Percentiles rank a stretch among this genome's conserved stretches.
Evolutionary conservation across 2,797 vertebrate species (phyloP).

Genomic region (Apogon hyalosoma): DNA sequence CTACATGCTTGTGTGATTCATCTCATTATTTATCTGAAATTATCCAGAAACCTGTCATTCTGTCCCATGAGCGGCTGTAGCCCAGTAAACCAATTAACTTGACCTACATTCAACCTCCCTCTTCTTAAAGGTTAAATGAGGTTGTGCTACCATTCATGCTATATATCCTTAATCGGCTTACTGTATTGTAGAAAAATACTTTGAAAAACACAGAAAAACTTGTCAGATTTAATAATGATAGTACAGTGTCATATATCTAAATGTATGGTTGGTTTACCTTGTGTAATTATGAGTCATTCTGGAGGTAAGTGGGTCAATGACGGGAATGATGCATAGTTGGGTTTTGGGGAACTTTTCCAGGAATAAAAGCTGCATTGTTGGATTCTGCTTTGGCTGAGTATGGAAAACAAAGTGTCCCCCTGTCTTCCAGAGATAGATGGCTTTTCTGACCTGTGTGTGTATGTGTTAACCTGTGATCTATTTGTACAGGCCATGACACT

Average conservation of each 20-base stretch:
- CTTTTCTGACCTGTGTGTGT: slow-evolving; percentile 62
- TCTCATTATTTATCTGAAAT: slow-evolving; percentile 38
- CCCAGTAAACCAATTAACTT: slow-evolving; percentile 19
- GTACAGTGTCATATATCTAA: slow-evolving; percentile 16
- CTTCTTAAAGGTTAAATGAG: slow-evolving; percentile 20
- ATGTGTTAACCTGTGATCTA: slow-evolving; percentile 50
- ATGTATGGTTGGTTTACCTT: slow-evolving; percentile 37
- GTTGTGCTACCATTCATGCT: slow-evolving; percentile 19
- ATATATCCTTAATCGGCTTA: slow-evolving; percentile 29
- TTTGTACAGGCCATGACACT: slow-evolving; percentile 62
- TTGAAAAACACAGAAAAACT: slow-evolving; percentile 3
- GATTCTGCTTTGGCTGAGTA: slow-evolving; percentile 58
- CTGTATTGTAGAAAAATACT: slow-evolving; percentile 12
- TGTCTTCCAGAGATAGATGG: slow-evolving; percentile 74
- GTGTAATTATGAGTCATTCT: slow-evolving; percentile 51
- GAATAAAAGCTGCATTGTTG: slow-evolving; percentile 82
- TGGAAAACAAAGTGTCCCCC: slow-evolving; percentile 71
- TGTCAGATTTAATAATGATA: neutral
- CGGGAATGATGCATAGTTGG: slow-evolving; percentile 55
- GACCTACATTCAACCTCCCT: slow-evolving; percentile 16
- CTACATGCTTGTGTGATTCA: too few species aligned
- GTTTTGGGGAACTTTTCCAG: slow-evolving; percentile 66
- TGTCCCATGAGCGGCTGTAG: neutral
- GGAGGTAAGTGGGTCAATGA: slow-evolving; percentile 48
- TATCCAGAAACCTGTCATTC: slow-evolving; percentile 30